Evolutionary conservation across 2,888 invertebrate genomes (phyloP).

Genomic region (Tubiluchus corallicola): DNA sequence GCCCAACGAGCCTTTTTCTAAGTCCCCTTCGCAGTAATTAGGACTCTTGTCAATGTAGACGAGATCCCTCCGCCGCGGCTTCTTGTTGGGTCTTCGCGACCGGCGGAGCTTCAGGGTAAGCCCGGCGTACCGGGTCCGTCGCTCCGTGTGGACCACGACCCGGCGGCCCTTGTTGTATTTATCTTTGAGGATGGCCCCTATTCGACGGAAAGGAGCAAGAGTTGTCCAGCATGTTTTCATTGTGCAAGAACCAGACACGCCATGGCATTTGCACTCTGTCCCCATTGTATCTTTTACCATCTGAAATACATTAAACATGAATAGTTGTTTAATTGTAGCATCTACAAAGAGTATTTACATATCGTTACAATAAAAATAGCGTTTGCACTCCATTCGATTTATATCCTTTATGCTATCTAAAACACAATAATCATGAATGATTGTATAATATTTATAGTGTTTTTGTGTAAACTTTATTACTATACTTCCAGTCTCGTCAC

Average conservation of each 20-base stretch:
- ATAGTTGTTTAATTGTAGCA: conserved; percentile 2
- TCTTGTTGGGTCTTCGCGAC: conserved; percentile 20
- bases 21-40: conserved; percentile 67
- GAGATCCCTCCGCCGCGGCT: conserved; percentile 51
- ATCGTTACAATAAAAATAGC: too few species aligned
- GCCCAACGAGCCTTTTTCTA: conserved; percentile 51
- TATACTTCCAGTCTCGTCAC: too few species aligned
- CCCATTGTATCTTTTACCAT: conserved; percentile 33
- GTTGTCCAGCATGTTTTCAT: conserved; percentile 94
- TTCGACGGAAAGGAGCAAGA: conserved; percentile 60
- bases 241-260: conserved; percentile 82
- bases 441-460: too few species aligned
- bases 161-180: conserved; percentile 60
- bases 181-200: conserved; percentile 62
- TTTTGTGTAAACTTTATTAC: too few species aligned
- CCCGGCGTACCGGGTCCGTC: conserved; percentile 23
- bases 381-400: too few species aligned
- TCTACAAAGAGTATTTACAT: background rate
- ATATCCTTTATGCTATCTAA: too few species aligned
- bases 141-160: conserved; percentile 32
- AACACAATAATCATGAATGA: too few species aligned
- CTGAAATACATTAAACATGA: conserved; percentile 22
- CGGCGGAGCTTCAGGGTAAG: conserved; percentile 23
- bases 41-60: conserved; percentile 68
- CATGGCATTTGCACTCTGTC: too few species aligned